A percentile compares a stretch with the other conserved stretches of the same genome.
Conservation (phyloP, 2,888 invertebrate genomes). For the Eumacrocentrus americanus region DNA sequence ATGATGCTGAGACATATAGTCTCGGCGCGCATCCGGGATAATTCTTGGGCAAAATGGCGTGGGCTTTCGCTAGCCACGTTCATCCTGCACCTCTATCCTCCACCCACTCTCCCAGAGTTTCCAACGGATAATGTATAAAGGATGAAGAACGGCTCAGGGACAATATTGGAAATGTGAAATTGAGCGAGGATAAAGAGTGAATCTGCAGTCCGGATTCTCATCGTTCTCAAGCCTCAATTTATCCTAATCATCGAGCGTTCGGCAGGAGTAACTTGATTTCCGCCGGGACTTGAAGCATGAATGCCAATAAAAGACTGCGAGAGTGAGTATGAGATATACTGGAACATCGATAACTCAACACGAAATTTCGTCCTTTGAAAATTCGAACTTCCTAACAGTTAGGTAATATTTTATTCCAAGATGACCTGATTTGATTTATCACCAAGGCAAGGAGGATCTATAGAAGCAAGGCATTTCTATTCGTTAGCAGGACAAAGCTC, state of each 20-base stretch:
- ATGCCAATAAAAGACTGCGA: no score
- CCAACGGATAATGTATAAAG: constrained; percentile 41
- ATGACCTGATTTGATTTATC: neutral
- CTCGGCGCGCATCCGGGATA: constrained; percentile 37
- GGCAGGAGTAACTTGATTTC: constrained; percentile 45
- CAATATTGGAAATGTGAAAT: constrained; percentile 50
- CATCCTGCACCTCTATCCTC: neutral
- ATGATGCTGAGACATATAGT: constrained; percentile 15
- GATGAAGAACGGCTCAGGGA: constrained; percentile 35
- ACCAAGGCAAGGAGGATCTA: neutral
- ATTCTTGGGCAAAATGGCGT: constrained; percentile 39
- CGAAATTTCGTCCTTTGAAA: constrained; percentile 1
- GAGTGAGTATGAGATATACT: no score
- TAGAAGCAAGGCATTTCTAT: constrained; percentile 1
- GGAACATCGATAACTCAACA: no score
- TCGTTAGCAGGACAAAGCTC: constrained; percentile 3
- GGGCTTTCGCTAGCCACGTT: neutral
- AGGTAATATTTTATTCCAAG: no score
- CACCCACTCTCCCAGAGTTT: neutral
- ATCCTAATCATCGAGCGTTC: constrained; percentile 49
- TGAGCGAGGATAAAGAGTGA: constrained; percentile 46
- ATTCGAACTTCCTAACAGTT: no score
- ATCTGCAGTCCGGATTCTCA: constrained; percentile 35
- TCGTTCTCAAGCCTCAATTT: constrained; percentile 45
- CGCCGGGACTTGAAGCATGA: no score